Evolutionary conservation across 2,888 invertebrate species (phyloP), one percentile per base, ranked within the genome.

Genomic region (Heliconius aoede): DNA sequence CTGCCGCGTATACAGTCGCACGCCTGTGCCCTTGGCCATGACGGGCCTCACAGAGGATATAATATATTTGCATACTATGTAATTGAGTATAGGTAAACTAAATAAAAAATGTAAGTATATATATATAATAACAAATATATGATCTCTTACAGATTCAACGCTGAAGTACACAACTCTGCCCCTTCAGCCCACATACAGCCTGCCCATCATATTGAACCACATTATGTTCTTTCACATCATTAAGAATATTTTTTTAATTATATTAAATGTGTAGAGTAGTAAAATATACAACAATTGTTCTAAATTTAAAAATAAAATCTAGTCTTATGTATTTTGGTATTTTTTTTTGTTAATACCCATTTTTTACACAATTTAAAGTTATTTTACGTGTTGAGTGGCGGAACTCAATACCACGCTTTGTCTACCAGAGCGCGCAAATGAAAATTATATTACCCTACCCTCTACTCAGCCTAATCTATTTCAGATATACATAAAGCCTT

Each of bases 111-210:
- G 24, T 32, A 4, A 21, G 32, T 3, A 9, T 2, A 55, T 55
- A 55, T 0, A n/a, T 55, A n/a, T 55, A 4, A 55, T 55, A 55
- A 46, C 46, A 55, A n/a, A 55, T n/a, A 55, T 67, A 24, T 51
- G 1, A 51, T 61, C 0, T 62, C 28, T 80, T 82, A 4, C 64
- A 95, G 95, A 76, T 95, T 95, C 88, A 95, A 95, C 84, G 95
- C 95, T 5, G 95, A 95, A 79, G 95, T 95, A 0, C 91, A 91
- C 76, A 95, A 95, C 82, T 95, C 95, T 1, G 94, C 88, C 1
- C 86, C 86, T 40, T 88, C 89, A 32, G 76, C 79, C 36, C 83
- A 83, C 18, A 85, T 85, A 60, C 87, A 88, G 55, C 81, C 82
- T 18, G 83, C 81, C 11, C 85, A 87, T 13, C 74, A 77, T 67